Evolutionary conservation across 2,113 vertebrate species (phyloP).

Genomic region (Datnioides undecimradiatus): DNA sequence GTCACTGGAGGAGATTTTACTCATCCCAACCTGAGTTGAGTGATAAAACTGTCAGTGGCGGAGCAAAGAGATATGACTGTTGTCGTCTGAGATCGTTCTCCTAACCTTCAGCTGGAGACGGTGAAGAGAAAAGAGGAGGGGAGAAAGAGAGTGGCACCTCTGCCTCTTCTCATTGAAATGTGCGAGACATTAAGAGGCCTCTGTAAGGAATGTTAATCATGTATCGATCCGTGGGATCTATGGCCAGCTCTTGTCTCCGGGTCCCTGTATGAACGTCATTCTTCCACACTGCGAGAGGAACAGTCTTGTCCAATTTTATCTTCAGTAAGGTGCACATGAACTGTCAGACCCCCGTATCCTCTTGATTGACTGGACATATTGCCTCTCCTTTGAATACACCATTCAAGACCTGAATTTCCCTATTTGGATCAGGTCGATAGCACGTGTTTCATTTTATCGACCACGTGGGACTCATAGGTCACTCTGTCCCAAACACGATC

Average conservation of each 20-base stretch:
- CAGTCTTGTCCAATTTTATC: slow-evolving; percentile 2
- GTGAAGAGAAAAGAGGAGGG: slow-evolving; percentile 9
- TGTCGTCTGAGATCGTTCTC: slow-evolving; percentile 41
- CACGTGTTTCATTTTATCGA: neutral
- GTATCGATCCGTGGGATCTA: slow-evolving; percentile 66
- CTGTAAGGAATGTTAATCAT: slow-evolving; percentile 70
- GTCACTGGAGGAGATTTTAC: slow-evolving; percentile 51
- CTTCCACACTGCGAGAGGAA: slow-evolving; percentile 1
- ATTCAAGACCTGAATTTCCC: slow-evolving; percentile 1
- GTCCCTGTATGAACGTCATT: slow-evolving; percentile 14
- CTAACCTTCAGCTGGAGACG: slow-evolving; percentile 58
- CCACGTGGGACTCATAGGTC: neutral
- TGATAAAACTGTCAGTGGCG: slow-evolving; percentile 66
- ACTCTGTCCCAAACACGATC: neutral
- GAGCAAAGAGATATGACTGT: slow-evolving; percentile 56
- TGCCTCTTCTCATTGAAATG: slow-evolving; percentile 46
- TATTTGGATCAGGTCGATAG: neutral
- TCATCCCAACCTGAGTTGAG: slow-evolving; percentile 41
- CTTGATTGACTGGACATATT: slow-evolving; percentile 20
- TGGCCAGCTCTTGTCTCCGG: slow-evolving; percentile 26
- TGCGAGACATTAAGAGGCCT: slow-evolving; percentile 47
- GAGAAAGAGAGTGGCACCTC: slow-evolving; percentile 16
- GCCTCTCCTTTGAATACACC: neutral
- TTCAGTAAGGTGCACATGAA: slow-evolving; percentile 4
- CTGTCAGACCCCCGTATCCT: neutral